Base-by-base conservation (phyloP, 1,140 invertebrate genomes). In the Drosophila prosaltans region DNA sequence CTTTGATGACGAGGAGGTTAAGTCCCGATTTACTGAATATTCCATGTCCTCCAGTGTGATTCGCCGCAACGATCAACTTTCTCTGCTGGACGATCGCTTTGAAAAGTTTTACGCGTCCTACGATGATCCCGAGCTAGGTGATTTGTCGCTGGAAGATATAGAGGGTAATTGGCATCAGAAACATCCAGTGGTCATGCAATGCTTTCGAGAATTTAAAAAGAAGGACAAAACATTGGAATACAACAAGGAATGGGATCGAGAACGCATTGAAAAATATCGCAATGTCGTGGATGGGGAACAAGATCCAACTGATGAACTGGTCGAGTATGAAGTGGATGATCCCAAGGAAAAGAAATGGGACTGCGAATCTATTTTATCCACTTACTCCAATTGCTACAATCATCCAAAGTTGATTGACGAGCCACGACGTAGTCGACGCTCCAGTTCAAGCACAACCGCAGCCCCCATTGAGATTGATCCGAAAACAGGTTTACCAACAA, bases 41-140 rank as follows among this genome's bases (percentile, higher is more conserved):
- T 99, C 98, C 0, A 97, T 99, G 95, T 96, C 96, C 0, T 98
- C 97, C 54, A 98, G 97, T 81, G 96, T 98, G 0, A 97, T 99
- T 3, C 94, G 94, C 65, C 94, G 98, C 75, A 98, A 98, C 93
- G 94, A 97, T 65, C 95, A 97, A 58, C 93, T 99, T 0, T 94
- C 95, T 0, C 90, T 97, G 32, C 92, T 99, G 0, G 98, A 99
- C 94, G 95, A 98, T 85, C 94, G 95, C 85, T 99, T 99, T 94
- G 98, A 99, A 93, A 95, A 96, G 93, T 97, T 97, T 80, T 97
- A 96, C 93, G 95, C 95, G 21, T 94, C 94, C 67, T 99, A 99
- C 89, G 96, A 98, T 89, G 97, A 99, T 71, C 95, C 94, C 30
- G 97, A 98, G 93, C 95, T 99, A 60, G 98, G 98, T 3, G 95